Evolutionary conservation across 2,888 invertebrate species (phyloP), one percentile per base, ranked within the genome.

Genomic region (Branchinecta sandiegonensis): DNA sequence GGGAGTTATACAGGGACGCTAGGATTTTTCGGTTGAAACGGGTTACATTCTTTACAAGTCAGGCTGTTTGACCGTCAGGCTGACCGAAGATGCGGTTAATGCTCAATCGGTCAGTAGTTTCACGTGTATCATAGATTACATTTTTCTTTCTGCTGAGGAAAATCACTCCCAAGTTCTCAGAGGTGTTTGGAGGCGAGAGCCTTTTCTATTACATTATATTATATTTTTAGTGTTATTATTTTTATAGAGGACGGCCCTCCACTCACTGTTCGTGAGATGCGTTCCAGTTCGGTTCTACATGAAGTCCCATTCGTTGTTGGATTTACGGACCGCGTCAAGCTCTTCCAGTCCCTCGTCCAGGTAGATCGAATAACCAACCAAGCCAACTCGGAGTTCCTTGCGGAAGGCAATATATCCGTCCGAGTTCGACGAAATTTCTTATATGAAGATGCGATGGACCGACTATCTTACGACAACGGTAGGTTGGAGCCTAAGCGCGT

Each of bases 381-480:
- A 78, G 86, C 87, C n/a, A 85, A 88, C 74, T 77, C 85, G 72
- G 82, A 86, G 71, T 88, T 89, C 75, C 81, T 87, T 73, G 85
- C 86, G 73, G 89, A 89, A 0, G 88, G 89, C 0, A 82, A 84
- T 64, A 87, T 89, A 72, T 83, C 84, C 73, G 83, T 93, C 48
- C 86, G 86, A 47, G 88, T 93, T 9, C 80, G 94, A 70, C 82
- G 99, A 69, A 88, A 90, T 72, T 93, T 94, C 80, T 82, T 99
- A n/a, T 99, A 99, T 77, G 97, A 97, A 80, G 99, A 99, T 79
- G 93, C 97, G 0, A 96, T 93, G 76, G 94, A 94, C 68, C 93
- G 93, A 78, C 82, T 97, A 7, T 89, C 94, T 1, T 84, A 85
- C 3, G 90, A 90, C 74, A 94, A 94, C 80, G 91, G 91, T 91